A percentile compares a stretch with the other conserved stretches of the same genome.
phyloP scores from a whole-genome alignment of 2,797 vertebrate genomes.

The Nyctalus aviator region DNA sequence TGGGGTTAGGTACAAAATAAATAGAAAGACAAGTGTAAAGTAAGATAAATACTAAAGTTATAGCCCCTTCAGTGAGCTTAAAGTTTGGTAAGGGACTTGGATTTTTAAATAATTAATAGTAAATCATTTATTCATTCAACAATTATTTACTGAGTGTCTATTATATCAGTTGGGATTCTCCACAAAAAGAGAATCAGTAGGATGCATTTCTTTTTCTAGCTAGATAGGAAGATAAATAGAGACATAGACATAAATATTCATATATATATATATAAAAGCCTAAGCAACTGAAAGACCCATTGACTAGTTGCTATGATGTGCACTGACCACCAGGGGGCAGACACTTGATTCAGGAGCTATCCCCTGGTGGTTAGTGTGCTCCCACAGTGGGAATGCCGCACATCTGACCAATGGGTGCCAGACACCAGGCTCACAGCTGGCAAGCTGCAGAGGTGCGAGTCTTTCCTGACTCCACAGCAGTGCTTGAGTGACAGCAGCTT shows the following conservation, averaged over 20 bases:
- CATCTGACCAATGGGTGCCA: too few species aligned
- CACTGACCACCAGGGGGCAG: too few species aligned
- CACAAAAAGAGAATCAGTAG: neutral
- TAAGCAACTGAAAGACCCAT: too few species aligned
- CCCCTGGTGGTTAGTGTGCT: too few species aligned
- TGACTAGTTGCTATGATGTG: too few species aligned
- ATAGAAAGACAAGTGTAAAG: neutral
- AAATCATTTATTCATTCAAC: neutral
- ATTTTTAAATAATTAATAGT: neutral
- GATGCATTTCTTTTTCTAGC: neutral
- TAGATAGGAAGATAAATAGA: neutral
- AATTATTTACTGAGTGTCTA: neutral
- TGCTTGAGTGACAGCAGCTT: accelerated
- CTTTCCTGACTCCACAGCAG: too few species aligned
- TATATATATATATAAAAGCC: too few species aligned
- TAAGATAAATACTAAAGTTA: neutral
- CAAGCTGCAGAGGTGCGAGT: too few species aligned
- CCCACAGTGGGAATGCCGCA: too few species aligned
- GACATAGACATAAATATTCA: neutral
- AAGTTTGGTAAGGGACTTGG: neutral
- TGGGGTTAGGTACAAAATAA: neutral
- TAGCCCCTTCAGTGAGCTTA: neutral
- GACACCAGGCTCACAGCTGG: too few species aligned
- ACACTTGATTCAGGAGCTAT: too few species aligned
- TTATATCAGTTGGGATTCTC: neutral